These are phyloP conservation scores for Siniperca chuatsi DNA, from an alignment of 2,113 vertebrate genomes.

Conservation along the genomic window DNA sequence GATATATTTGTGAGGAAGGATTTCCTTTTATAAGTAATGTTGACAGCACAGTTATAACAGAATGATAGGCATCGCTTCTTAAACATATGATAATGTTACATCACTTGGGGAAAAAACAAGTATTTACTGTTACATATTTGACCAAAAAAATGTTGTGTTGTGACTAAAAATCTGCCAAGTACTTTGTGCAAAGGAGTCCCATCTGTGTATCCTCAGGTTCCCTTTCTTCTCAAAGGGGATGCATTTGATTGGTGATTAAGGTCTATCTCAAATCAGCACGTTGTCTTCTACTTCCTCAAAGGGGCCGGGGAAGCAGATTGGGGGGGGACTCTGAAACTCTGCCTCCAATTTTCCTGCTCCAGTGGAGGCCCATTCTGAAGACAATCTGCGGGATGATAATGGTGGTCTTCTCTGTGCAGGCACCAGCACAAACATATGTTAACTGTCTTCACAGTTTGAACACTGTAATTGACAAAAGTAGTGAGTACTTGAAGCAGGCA, in stretches of 20 bases:
- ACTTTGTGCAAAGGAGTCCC: not conserved
- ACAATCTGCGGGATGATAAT: slow-evolving; percentile 9
- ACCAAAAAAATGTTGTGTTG: not conserved
- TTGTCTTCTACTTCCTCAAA: slow-evolving; percentile 18
- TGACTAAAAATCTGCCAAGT: slow-evolving; percentile 5
- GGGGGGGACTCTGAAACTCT: not conserved
- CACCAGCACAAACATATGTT: slow-evolving; percentile 55
- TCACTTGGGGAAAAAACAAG: not conserved
- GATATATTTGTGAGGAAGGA: not conserved
- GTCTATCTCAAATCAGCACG: slow-evolving; percentile 6
- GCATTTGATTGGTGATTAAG: slow-evolving; percentile 10
- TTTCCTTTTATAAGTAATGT: not conserved
- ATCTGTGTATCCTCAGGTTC: slow-evolving; percentile 40
- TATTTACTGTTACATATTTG: not conserved
- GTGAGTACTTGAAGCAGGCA: slow-evolving; percentile 10
- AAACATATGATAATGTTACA: not conserved
- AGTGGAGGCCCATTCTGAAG: slow-evolving; percentile 5
- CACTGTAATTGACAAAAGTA: slow-evolving; percentile 61
- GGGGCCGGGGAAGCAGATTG: not conserved
- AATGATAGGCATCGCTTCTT: not conserved
- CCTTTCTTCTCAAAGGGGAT: slow-evolving; percentile 11
- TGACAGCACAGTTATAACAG: not conserved
- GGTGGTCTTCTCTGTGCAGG: slow-evolving; percentile 32
- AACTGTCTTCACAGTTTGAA: slow-evolving; percentile 58
- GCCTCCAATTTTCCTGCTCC: slow-evolving; percentile 11